Evolutionary conservation across 2,888 invertebrate species (phyloP).

Genomic region (Drosophila pseudotalamancana): DNA sequence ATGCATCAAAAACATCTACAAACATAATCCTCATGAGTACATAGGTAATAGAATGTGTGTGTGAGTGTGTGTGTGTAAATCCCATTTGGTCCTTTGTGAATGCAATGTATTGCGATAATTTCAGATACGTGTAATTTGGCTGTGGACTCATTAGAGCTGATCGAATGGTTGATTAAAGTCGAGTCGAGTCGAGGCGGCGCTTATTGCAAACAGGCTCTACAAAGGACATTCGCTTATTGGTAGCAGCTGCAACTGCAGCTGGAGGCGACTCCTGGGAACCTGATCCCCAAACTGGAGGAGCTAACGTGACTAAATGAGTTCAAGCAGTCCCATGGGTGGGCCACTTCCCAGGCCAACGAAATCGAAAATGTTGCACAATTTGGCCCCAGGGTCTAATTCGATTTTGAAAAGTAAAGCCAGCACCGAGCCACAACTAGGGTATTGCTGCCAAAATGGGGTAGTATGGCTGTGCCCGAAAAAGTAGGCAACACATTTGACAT

Average conservation of each 20-base stretch:
- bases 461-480: too few relatives aligned
- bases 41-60: too few relatives aligned
- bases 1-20: too few relatives aligned
- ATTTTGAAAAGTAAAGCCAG: conserved; percentile 68
- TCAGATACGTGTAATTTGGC: conserved; percentile 5
- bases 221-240: too few relatives aligned
- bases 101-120: conserved; percentile 12
- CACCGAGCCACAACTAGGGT: neutral
- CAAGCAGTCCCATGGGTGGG: conserved; percentile 41
- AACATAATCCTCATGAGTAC: too few relatives aligned
- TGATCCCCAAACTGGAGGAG: conserved; percentile 7
- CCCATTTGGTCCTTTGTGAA: neutral
- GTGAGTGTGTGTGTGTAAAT: neutral
- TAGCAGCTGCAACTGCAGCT: conserved; percentile 1
- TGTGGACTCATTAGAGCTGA: neutral
- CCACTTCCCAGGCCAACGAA: conserved; percentile 48
- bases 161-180: conserved; percentile 9
- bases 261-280: conserved; percentile 6
- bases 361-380: conserved; percentile 70
- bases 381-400: conserved; percentile 73
- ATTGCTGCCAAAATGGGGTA: too few relatives aligned
- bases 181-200: neutral
- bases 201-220: conserved; percentile 10
- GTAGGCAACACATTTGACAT: conserved; percentile 41
- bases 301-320: conserved; percentile 46